Conservation (phyloP, 1,140 invertebrate genomes). For the Drosophila micromelanica region DNA sequence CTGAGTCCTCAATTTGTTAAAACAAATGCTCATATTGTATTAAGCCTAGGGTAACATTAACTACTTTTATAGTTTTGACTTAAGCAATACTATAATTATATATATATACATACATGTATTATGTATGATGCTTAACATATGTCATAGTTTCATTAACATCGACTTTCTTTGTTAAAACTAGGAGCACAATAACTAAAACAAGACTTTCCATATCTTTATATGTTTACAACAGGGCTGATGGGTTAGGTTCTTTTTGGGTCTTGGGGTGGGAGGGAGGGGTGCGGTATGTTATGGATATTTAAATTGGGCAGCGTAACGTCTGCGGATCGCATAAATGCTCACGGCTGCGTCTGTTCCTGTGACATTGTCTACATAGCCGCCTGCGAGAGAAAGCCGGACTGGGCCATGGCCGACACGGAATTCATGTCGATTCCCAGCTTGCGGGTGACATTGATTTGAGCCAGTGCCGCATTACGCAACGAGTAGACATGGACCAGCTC, state of each 20-base stretch:
- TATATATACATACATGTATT: slow-evolving; percentile 10
- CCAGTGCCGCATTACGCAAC: slow-evolving; percentile 92
- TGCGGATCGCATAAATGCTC: slow-evolving; percentile 48
- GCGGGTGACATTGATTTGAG: slow-evolving; percentile 92
- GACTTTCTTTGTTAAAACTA: slow-evolving; percentile 46
- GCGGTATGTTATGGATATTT: slow-evolving; percentile 10
- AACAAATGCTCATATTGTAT: slow-evolving; percentile 25
- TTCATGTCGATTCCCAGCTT: slow-evolving; percentile 88
- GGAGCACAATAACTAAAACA: slow-evolving; percentile 56
- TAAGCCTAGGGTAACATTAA: slow-evolving; percentile 30
- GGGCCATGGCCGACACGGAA: slow-evolving; percentile 71
- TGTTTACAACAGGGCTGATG: slow-evolving; percentile 18
- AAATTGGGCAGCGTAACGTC: slow-evolving; percentile 47
- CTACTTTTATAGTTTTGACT: slow-evolving; percentile 17
- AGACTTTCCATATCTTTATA: slow-evolving; percentile 28
- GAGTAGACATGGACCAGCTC: slow-evolving; percentile 96
- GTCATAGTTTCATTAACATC: slow-evolving; percentile 23
- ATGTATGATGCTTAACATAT: slow-evolving; percentile 27
- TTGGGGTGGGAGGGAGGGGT: too few relatives aligned
- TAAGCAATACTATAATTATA: slow-evolving; percentile 35
- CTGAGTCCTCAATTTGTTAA: slow-evolving; percentile 1
- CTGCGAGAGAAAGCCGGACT: slow-evolving; percentile 46
- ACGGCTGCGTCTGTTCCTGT: neutral
- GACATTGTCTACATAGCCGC: slow-evolving; percentile 31
- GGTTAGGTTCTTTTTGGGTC: neutral